Evolutionary conservation across 1,140 invertebrate genomes (phyloP), one percentile per base, ranked within the genome.

Genomic region (Atta colombica): DNA sequence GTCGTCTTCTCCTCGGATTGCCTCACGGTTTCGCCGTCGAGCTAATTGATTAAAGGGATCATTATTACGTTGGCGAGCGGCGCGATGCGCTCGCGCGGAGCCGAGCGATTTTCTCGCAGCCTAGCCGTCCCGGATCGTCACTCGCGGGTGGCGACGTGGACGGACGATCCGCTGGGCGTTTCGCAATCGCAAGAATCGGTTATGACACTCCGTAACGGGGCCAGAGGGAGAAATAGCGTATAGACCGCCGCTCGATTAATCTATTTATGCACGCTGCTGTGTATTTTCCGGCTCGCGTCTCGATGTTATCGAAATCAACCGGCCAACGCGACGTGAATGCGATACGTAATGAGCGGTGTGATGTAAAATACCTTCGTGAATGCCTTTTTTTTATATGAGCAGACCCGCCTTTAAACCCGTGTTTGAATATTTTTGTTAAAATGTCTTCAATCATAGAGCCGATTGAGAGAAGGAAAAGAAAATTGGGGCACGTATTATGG

Each of bases 31-130:
- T 78, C 69, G 60, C 86, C 74, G 77, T 87, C 86, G 81, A 89
- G 86, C 87, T 92, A 93, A 93, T 93, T 93, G 91, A 92, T 93
- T 91, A 88, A 93, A 93, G 91, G 91, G 92, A 90, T 93, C 92
- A 88, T 90, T 91, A 90, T 87, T 91, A 85, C 87, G 21, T 63
- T 25, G 77, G 31, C 78, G 55, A 78, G 68, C 69, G 72, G 78
- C 53, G 66, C 68, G 84, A 91, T 72, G 74, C 75, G 72, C 58
- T 60, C 74, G 63, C 63, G 86, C 45, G 58, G 39, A 60, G 71
- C 78, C 49, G 77, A 75, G 71, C 66, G 78, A 87, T 88, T 90
- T 87, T 86, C 80, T 89, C 35, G 60, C 31, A 2, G 31, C 6
- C 31, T 31, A 3, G 31, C 51, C 61, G 53, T 80, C 74, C 12